Percentiles rank a stretch among this genome's conserved stretches.
These are phyloP conservation scores for Sinocyclocheilus anshuiensis DNA, from an alignment of 2,113 vertebrate genomes.

Conservation along the genomic window DNA sequence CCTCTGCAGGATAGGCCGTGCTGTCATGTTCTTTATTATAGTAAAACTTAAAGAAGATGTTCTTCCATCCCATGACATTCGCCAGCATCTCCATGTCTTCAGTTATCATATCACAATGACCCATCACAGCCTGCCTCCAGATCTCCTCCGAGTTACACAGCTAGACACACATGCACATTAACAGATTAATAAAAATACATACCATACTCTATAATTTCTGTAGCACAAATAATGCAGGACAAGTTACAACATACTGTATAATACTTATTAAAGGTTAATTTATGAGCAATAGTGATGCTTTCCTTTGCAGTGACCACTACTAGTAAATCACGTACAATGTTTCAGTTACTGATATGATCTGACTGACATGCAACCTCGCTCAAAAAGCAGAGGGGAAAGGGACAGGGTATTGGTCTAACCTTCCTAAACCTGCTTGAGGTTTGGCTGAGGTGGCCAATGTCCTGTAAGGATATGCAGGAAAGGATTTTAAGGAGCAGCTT, in stretches of 20 bases:
- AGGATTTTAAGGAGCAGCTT: conserved; percentile 73
- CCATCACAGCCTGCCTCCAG: conserved; percentile 73
- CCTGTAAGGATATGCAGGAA: conserved; percentile 76
- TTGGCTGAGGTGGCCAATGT: conserved; percentile 73
- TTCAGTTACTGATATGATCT: background rate
- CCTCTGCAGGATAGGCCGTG: background rate
- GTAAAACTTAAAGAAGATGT: conserved; percentile 70
- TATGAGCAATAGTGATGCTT: background rate
- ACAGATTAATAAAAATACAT: background rate
- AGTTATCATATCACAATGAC: conserved; percentile 62
- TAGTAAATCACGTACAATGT: background rate
- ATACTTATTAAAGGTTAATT: background rate
- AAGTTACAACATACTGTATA: no score
- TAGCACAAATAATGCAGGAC: background rate
- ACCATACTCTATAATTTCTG: background rate
- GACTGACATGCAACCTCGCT: background rate
- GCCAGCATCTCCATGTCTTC: conserved; percentile 72
- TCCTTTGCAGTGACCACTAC: background rate
- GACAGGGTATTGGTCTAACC: conserved; percentile 64
- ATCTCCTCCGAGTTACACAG: conserved; percentile 71
- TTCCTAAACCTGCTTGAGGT: conserved; percentile 72
- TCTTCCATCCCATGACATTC: conserved; percentile 71
- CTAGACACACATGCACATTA: conserved; percentile 57
- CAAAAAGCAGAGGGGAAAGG: background rate
- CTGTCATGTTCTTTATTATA: background rate